Base-by-base conservation (phyloP, 2,888 invertebrate species). In the Penaeus monodon region DNA sequence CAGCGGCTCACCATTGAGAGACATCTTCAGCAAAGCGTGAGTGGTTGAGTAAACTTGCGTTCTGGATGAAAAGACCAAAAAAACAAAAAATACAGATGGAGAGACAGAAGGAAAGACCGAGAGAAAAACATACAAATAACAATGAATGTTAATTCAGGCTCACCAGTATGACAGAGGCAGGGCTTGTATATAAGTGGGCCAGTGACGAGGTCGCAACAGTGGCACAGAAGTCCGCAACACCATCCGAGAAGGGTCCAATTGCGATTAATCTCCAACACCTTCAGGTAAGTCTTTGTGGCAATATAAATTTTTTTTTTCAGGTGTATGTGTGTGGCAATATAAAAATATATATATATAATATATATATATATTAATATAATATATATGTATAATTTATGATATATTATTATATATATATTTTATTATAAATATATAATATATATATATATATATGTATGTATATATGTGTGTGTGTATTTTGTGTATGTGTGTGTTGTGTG, bases 161-260 rank as follows among this genome's bases (percentile, higher is more conserved):
- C 38, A 57, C 49, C 38, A 78, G 79, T 14, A 38, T 85, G 64
- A 79, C 38, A 78, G 84, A 85, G 63, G 84, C 57, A 12, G 84
- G 84, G 3, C 64, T 85, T 38, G 84, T 85, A 38, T 79, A 79
- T 63, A 85, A 79, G 44, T 85, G 84, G 84, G 84, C 79, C 24
- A 68, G 68, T 49, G 79, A 85, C 63, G 84, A 49, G 17, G 84
- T 63, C 3, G 73, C 79, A 8, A 57, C 29, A 8, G 84, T 63
- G 2, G 73, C 79, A 12, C 29, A 73, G 44, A 79, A 57, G 57
- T 44, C 27, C 20, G 78, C 77, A 12, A 22, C 81, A 27, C 38
- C 81, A n/a, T 2, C 27, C 22, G 33, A 44, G 8, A 44, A 33
- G 4, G 65, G 44, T 12, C 77, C 78, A 1, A 66, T 66, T 6